Base-by-base conservation (phyloP, 2,113 vertebrate genomes). In the Poeciliopsis retropinna region DNA sequence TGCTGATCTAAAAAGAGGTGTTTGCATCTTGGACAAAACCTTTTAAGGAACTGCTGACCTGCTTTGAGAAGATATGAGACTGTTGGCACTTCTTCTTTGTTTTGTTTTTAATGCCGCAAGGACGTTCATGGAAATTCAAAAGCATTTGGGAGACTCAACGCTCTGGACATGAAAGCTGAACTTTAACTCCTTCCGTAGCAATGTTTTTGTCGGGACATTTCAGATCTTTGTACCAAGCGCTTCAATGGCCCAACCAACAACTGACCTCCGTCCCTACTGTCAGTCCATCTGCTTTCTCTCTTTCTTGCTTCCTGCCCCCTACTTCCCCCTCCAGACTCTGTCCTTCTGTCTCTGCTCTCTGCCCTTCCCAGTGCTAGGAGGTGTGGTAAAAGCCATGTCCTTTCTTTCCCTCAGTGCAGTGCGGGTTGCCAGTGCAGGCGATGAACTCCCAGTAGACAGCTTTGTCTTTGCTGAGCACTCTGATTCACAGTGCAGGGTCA, bases 351-450 rank as follows among this genome's bases (percentile, higher is more conserved):
- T 60, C 37, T 70, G 75, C 60, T 83, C 75, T 77, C 73, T 83
- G 4, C 34, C 85, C 67, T 72, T 71, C 68, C 76, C 74, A 70
- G 67, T 91, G 61, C 82, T 29, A 71, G 77, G 75, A 83, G 87
- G 81, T 71, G 82, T 72, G 88, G 90, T 96, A 95, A 96, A 96
- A 90, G 28, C 91, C 87, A 32, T 96, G 84, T 97, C 95, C 85
- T 96, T 95, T 96, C 82, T 95, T 91, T 95, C 90, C 91, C 93
- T 95, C 92, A 98, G 97, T 96, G 95, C 96, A 94, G 95, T 94
- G 96, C 90, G 96, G 93, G 92, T 92, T 92, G 92, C 88, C 92
- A 93, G 88, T 94, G 93, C 96, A 95, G 95, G 86, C 95, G 95
- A 94, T 94, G 95, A 95, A 95, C 87, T 85, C 90, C 94, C 95